Base-by-base conservation (phyloP, 2,797 vertebrate genomes). In the Triplophysa bombifrons region DNA sequence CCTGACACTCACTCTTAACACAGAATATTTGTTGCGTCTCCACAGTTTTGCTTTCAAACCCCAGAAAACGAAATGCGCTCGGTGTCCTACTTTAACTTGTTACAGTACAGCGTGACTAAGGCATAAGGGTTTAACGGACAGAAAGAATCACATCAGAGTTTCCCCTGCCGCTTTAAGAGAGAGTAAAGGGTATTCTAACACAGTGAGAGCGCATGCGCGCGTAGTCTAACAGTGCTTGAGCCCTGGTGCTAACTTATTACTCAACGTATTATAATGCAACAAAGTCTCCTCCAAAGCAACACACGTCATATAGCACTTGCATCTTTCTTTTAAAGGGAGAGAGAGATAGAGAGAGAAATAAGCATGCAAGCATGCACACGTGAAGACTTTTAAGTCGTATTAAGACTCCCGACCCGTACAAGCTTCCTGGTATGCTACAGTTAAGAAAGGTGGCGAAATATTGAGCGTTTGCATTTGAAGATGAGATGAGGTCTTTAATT, bases 211-310 rank as follows among this genome's bases (percentile, higher is more conserved):
- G 34, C 60, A 30, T 11, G 22, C 38, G 38, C 38, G 38, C 9
- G 8, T 55, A 3, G n/a, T 73, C 53, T 76, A 73, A 77, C 78
- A 80, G 82, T 80, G 78, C 74, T 72, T 65, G 48, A 83, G 82
- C 82, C 82, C 34, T 64, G 68, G 44, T 73, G 60, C 25, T 67
- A 63, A 75, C 50, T 19, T 41, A 72, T 13, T n/a, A 73, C 70
- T 53, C 27, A 68, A 50, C 13, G 34, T 17, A 74, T 60, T 38
- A 30, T 16, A 53, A 46, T 55, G 63, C 63, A 65, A 41, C 63
- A 12, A 41, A 65, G 63, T 65, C 34, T 41, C 61, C 22, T 14
- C 30, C 30, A 27, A 55, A 72, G 50, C 82, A 73, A 48, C 73
- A 80, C 78, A 80, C 74, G 25, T 80, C 78, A 77, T 80, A 73